Percentiles rank a stretch among this genome's conserved stretches.
phyloP scores from a whole-genome alignment of 2,797 vertebrate genomes.

The Manis pentadactyla region DNA sequence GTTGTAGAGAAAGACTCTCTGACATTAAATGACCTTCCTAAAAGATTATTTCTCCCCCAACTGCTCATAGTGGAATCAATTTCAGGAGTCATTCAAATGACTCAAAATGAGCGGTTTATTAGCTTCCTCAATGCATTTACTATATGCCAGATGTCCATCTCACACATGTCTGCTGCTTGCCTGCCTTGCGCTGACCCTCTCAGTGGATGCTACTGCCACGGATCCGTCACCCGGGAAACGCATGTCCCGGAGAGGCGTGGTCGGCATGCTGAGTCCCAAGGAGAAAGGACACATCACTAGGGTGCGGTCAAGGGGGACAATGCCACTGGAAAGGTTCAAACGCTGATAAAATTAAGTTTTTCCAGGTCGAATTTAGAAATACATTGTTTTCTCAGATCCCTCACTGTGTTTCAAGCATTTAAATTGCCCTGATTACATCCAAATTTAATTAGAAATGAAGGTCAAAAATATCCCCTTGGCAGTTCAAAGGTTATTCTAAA shows the following conservation, averaged over 20 bases:
- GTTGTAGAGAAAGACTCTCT: conserved; percentile 79
- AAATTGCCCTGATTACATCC: background rate
- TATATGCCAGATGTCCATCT: conserved; percentile 85
- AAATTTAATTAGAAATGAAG: background rate
- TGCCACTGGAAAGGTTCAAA: background rate
- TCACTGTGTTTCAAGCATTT: background rate
- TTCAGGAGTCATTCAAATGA: conserved; percentile 84
- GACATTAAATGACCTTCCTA: conserved; percentile 84
- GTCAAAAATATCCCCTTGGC: background rate
- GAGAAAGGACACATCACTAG: background rate
- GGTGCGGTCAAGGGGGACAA: background rate
- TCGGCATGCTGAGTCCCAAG: background rate
- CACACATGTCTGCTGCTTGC: conserved; percentile 77
- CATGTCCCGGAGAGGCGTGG: conserved; percentile 22
- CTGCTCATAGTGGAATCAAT: conserved; percentile 84
- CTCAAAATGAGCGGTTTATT: conserved; percentile 86
- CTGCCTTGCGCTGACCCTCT: conserved; percentile 78
- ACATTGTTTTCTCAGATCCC: background rate
- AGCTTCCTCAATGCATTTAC: conserved; percentile 86
- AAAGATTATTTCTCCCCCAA: conserved; percentile 85
- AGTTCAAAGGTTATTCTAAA: background rate
- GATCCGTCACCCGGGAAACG: conserved; percentile 64
- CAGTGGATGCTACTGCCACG: background rate
- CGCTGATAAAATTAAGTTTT: background rate
- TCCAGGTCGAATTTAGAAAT: background rate